Evolutionary conservation across 2,113 vertebrate genomes (phyloP), one percentile per base, ranked within the genome.

Genomic region (Eolophus roseicapilla): DNA sequence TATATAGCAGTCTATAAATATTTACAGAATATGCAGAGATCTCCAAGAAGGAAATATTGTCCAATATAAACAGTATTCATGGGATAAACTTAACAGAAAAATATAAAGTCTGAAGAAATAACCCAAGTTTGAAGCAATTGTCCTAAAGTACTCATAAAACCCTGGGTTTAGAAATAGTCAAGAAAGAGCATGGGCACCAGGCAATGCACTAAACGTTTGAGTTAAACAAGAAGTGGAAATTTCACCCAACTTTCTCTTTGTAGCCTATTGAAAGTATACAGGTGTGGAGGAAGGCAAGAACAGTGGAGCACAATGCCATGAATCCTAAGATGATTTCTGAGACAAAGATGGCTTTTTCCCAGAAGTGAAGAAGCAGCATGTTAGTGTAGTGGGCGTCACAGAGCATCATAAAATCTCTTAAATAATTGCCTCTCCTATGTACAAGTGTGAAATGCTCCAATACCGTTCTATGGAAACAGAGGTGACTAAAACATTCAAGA

Each of bases 401-500:
- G 43, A 86, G 46, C 39, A 88, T 83, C 75, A 52, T 44, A 78
- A 94, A 84, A 68, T 47, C 67, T 25, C 86, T 89, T 68, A 52
- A 82, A 95, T 95, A 87, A 95, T 84, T 71, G 88, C 73, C 77
- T 93, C 57, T 82, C 52, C 80, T 57, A 37, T 41, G 41, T 57
- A 53, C 41, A 73, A 79, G 41, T 70, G n/a, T 10, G 63, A 78
- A 92, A 92, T 1, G 43, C 74, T 84, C 69, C 15, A 0, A 57
- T n/a, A 29, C 33, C 25, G 21, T 73, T 94, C 90, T 92, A 4
- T 53, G 41, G 92, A 94, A 93, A 91, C 44, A 78, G 84, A 80
- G 35, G 47, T 63, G 82, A 60, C 29, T 24, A 60, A 95, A 95
- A 86, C 86, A 75, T 82, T 92, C 80, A 81, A 82, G 93, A 91